Percentiles rank a stretch among this genome's conserved stretches.
Conservation (phyloP, 1,140 invertebrate genomes). For the Tyrophagus putrescentiae region DNA sequence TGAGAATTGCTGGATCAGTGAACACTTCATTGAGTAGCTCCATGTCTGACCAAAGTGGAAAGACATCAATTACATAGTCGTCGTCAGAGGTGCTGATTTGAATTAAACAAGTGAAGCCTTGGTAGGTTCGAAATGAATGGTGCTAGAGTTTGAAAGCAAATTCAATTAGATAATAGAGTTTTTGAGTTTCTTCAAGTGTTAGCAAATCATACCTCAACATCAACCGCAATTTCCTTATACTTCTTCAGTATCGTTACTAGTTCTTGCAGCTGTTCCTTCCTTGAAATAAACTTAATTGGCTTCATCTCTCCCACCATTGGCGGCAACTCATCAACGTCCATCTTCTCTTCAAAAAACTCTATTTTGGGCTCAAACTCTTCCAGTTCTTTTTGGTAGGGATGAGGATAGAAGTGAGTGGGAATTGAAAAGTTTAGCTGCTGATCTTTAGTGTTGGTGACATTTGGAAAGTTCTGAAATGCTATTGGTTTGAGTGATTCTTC, state of each 20-base stretch:
- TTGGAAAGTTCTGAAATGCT: constrained; percentile 30
- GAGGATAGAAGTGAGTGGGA: constrained; percentile 45
- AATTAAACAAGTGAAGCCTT: constrained; percentile 52
- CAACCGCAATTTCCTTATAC: constrained; percentile 60
- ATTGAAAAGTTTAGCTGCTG: neutral
- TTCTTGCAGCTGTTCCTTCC: constrained; percentile 44
- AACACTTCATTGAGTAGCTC: constrained; percentile 76
- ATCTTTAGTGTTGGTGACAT: neutral
- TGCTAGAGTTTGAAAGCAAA: constrained; percentile 38
- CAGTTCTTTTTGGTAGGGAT: constrained; percentile 80
- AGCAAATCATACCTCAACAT: constrained; percentile 50
- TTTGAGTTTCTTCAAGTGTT: constrained; percentile 16
- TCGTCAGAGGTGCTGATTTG: constrained; percentile 74
- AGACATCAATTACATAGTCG: constrained; percentile 83
- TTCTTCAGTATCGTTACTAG: constrained; percentile 49
- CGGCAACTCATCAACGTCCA: constrained; percentile 18
- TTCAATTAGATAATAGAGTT: neutral
- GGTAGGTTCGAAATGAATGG: constrained; percentile 64
- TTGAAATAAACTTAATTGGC: constrained; percentile 51
- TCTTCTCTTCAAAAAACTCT: constrained; percentile 25
- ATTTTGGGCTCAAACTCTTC: constrained; percentile 36
- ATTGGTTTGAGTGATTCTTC: constrained; percentile 50
- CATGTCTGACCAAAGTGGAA: constrained; percentile 63
- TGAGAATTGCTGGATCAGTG: constrained; percentile 74
- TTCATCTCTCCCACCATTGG: constrained; percentile 44